Base-by-base conservation (phyloP, 1,140 invertebrate species). In the Zaprionus camerounensis region DNA sequence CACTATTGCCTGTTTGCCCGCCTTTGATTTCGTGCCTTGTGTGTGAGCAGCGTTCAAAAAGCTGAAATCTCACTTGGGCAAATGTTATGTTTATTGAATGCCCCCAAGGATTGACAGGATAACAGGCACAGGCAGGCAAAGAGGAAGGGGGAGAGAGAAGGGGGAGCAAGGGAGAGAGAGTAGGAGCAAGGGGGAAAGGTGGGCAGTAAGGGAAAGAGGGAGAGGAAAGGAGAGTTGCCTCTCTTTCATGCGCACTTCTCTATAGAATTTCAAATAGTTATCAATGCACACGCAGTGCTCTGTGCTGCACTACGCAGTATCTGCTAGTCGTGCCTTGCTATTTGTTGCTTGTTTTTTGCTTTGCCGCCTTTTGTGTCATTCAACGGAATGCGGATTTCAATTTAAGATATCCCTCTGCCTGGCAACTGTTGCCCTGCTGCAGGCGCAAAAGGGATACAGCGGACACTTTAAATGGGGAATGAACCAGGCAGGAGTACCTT, bases 301-400 rank as follows among this genome's bases (percentile, higher is more conserved):
- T n/a, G n/a, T n/a, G n/a, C 36, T 38, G 36, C 0, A 34, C 41
- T 5, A 24, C 46, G 5, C 11, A 12, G 20, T 51, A 12, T 51
- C 22, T 24, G 20, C 11, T 24, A 3, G 53, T 56, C 53, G 15
- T 26, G 53, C 24, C 15, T 9, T n/a, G 15, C 1, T 17, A 0
- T 34, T 34, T 41, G 13, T 22, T 49, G 17, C 20, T 22, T 22
- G 17, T 22, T 49, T 49, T 4, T 49, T 20, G 46, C 20, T 1
- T 49, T 20, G 46, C 20, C 5, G 17, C 59, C 59, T 64, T 56
- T 71, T 44, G 28, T 34, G 69, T 41, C 80, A 81, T 81, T 82
- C 73, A 80, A 87, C 58, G 82, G 76, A 67, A 80, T 74, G 83
- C 71, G 87, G 84, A 87, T 87, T 87, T 87, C 81, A 82, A 88